Evolutionary conservation across 2,797 vertebrate species (phyloP), one percentile per base, ranked within the genome.

Genomic region (Eleutherodactylus coqui): DNA sequence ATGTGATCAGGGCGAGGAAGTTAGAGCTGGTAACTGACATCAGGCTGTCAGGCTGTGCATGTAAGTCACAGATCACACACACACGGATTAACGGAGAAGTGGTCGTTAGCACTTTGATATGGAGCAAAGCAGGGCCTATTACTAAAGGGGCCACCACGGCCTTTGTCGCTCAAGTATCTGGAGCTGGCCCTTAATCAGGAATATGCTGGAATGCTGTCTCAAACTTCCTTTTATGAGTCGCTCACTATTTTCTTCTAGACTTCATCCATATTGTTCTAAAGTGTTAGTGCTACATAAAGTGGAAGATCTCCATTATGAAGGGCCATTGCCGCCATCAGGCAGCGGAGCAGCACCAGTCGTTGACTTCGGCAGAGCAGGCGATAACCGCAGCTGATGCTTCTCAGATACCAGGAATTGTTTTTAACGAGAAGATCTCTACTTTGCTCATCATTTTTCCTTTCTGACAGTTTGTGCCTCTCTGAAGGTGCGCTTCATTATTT

Each of bases 401-500:
- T 34, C n/a, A 34, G 38, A 75, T 75, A 29, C 69, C 43, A 49
- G 64, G 43, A 32, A 76, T 24, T 64, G 43, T 47, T 32, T 82
- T 76, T 86, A 86, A 86, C 77, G 85, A 86, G 85, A 69, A 47
- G 14, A 10, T 64, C 53, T 86, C 53, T 36, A 14, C 53, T 36
- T 51, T 47, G 36, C 69, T 75, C 70, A 82, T 82, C 79, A 45
- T 83, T 86, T 75, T 77, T 51, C 43, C 36, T 64, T 77, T 60
- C 80, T 82, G 85, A 77, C 85, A 86, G 85, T 70, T 67, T 86
- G 47, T 76, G 34, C 79, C 76, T 79, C 75, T 78, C 72, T 82
- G 60, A 78, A 84, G 76, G 55, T 87, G 84, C 85, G 82, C 89
- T 89, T 89, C 41, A 89, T 91, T 90, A 92, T 90, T 92, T 90